A percentile compares a stretch with the other conserved stretches of the same genome.
Evolutionary conservation across 1,140 invertebrate genomes (phyloP).

Genomic region (Heliconius himera): DNA sequence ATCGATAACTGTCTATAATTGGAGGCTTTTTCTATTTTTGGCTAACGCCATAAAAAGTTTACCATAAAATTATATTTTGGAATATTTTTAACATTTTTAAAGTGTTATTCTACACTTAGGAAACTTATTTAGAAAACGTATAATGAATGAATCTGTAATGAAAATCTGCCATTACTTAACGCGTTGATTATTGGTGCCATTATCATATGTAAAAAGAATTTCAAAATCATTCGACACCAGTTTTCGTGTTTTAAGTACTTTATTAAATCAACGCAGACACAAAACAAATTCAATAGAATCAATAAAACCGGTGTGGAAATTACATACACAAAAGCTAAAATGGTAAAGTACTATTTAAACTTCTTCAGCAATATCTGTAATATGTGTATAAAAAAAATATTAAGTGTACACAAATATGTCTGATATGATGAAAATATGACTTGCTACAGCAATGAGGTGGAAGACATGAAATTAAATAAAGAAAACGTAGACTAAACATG

Average conservation of each 20-base stretch:
- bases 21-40: too few relatives aligned
- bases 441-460: slow-evolving; percentile 16
- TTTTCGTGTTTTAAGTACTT: slow-evolving; percentile 54
- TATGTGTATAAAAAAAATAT: slow-evolving; percentile 26
- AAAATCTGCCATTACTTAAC: too few relatives aligned
- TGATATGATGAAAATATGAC: too few relatives aligned
- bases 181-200: too few relatives aligned
- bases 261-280: slow-evolving; percentile 55
- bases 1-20: too few relatives aligned
- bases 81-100: too few relatives aligned
- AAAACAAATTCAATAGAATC: slow-evolving; percentile 58
- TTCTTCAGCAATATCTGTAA: slow-evolving; percentile 20
- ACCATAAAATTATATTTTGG: too few relatives aligned
- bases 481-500: neutral
- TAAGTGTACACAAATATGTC: slow-evolving; percentile 19
- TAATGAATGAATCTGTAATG: too few relatives aligned
- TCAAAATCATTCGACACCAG: slow-evolving; percentile 38
- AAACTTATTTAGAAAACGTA: too few relatives aligned
- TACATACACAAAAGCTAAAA: slow-evolving; percentile 33
- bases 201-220: neutral
- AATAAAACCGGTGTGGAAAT: slow-evolving; percentile 51
- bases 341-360: slow-evolving; percentile 19
- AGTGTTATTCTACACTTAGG: too few relatives aligned
- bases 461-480: slow-evolving; percentile 29
- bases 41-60: too few relatives aligned